Conservation (phyloP, 2,113 vertebrate genomes). For the Agapornis roseicollis region DNA sequence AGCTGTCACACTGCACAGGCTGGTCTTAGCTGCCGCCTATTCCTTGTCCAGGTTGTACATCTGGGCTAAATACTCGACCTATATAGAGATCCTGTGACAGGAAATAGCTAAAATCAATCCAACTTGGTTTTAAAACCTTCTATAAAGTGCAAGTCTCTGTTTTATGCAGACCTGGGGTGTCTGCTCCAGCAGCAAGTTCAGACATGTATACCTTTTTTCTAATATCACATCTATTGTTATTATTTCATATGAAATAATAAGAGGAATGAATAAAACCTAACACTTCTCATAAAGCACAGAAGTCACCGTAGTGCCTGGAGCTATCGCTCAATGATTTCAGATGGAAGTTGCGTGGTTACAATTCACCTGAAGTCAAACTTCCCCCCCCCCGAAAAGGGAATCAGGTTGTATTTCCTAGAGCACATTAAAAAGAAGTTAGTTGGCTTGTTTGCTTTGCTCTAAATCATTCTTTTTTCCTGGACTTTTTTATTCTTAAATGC, state of each 20-base stretch:
- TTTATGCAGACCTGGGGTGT: not conserved
- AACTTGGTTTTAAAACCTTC: constrained; percentile 20
- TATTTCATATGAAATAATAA: not conserved
- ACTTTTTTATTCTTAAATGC: not conserved
- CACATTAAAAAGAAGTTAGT: not conserved
- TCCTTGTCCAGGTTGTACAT: constrained; percentile 34
- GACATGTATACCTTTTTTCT: not conserved
- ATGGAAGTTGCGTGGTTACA: not conserved
- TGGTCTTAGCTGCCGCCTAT: not conserved
- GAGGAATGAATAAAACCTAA: not conserved
- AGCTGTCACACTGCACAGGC: not conserved
- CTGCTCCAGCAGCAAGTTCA: not conserved
- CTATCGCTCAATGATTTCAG: not conserved
- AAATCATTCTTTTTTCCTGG: not conserved
- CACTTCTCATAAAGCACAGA: not conserved
- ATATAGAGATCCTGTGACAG: constrained; percentile 33
- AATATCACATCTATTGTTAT: not conserved
- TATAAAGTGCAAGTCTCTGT: not conserved
- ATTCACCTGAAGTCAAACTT: constrained; percentile 5
- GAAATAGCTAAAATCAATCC: constrained; percentile 52
- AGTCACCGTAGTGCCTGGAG: not conserved
- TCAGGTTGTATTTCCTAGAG: not conserved
- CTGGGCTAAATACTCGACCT: constrained; percentile 51
- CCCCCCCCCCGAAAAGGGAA: not conserved
- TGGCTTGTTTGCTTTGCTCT: not conserved